Percentiles rank a stretch among this genome's conserved stretches.
phyloP scores from a whole-genome alignment of 2,888 invertebrate genomes.

The Neelides folsomi region DNA sequence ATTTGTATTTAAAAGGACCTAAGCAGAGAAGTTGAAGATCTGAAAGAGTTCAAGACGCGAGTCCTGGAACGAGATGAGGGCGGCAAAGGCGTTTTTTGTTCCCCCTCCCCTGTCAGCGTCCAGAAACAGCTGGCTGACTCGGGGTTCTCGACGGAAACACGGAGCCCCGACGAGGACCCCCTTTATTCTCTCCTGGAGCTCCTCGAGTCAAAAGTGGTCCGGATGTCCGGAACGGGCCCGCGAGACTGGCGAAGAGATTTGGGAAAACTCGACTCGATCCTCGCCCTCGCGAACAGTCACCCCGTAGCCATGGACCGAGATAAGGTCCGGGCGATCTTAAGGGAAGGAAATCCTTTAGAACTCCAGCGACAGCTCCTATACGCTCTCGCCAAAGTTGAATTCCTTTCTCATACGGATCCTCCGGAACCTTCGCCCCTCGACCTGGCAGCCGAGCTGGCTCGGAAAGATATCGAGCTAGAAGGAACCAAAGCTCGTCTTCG shows the following conservation, averaged over 20 bases:
- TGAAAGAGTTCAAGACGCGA: no score
- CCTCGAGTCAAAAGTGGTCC: slow-evolving; percentile 26
- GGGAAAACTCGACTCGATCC: slow-evolving; percentile 7
- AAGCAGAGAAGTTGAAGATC: no score
- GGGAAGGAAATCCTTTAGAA: slow-evolving; percentile 25
- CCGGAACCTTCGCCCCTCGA: not conserved
- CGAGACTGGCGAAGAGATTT: not conserved
- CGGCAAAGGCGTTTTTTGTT: no score
- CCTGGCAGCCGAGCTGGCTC: no score
- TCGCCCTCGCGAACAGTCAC: slow-evolving; percentile 4
- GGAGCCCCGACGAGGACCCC: slow-evolving; percentile 28
- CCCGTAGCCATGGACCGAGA: slow-evolving; percentile 12
- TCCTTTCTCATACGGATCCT: slow-evolving; percentile 3
- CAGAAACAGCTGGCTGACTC: slow-evolving; percentile 17
- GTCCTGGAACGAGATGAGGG: no score
- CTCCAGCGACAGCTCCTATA: slow-evolving; percentile 27
- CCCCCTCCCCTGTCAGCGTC: no score
- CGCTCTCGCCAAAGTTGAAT: slow-evolving; percentile 25
- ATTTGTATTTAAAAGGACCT: no score
- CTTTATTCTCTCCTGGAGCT: slow-evolving; percentile 29
- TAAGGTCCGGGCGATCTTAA: slow-evolving; percentile 19
- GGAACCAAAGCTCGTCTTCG: slow-evolving; percentile 29
- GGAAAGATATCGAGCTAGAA: slow-evolving; percentile 28
- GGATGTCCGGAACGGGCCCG: no score
- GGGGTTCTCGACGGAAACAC: slow-evolving; percentile 28